A percentile compares a stretch with the other conserved stretches of the same genome.
phyloP scores from a whole-genome alignment of 1,140 invertebrate genomes.

The Papilio dardanus region DNA sequence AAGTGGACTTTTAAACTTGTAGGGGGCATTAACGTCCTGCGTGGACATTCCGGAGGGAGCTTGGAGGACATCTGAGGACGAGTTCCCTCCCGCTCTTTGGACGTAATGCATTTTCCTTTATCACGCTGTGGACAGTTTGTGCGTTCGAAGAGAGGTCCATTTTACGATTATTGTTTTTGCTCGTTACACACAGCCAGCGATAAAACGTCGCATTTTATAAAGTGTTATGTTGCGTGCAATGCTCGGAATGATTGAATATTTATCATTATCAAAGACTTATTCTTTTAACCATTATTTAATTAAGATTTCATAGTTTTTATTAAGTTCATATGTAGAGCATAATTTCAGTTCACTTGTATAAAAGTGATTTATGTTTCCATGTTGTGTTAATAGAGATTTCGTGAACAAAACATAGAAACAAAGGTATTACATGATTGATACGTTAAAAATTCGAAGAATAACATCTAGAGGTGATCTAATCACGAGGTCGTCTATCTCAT shows the following conservation, averaged over 20 bases:
- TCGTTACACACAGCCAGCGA: constrained; percentile 64
- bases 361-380: too few relatives aligned
- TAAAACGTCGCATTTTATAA: constrained; percentile 56
- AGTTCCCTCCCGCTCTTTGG: constrained; percentile 62
- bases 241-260: background rate
- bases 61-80: constrained; percentile 55
- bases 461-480: background rate
- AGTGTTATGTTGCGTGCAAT: constrained; percentile 42
- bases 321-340: too few relatives aligned
- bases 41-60: constrained; percentile 69
- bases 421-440: background rate
- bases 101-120: constrained; percentile 81
- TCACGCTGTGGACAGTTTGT: constrained; percentile 73
- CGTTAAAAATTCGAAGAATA: background rate
- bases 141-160: constrained; percentile 68
- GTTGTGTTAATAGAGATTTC: too few relatives aligned
- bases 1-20: constrained; percentile 76
- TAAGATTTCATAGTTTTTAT: too few relatives aligned
- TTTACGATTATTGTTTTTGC: constrained; percentile 78
- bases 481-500: constrained; percentile 14
- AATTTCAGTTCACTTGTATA: too few relatives aligned
- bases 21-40: constrained; percentile 70
- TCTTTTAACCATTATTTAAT: too few relatives aligned
- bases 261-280: background rate
- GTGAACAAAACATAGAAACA: too few relatives aligned